Conservation (phyloP, 2,888 invertebrate species). For the Campopleginae sp. region DNA sequence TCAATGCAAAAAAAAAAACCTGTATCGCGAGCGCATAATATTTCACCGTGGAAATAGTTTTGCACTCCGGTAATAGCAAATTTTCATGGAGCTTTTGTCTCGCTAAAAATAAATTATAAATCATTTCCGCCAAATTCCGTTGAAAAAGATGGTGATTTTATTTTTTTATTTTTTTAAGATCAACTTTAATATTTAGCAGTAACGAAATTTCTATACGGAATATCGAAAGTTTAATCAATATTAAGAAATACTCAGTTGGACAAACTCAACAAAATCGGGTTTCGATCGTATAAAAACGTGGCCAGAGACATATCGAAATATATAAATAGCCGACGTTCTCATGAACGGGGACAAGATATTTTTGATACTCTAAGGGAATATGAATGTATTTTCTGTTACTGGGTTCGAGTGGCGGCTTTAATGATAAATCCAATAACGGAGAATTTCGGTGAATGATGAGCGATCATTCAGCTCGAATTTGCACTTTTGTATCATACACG, state of each 20-base stretch:
- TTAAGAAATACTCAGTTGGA: no score
- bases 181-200: no score
- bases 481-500: not conserved
- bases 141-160: no score
- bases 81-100: not conserved
- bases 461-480: not conserved
- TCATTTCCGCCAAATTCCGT: no score
- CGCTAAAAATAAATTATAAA: not conserved
- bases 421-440: not conserved
- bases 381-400: not conserved
- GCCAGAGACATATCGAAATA: not conserved
- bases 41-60: not conserved
- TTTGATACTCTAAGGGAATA: not conserved
- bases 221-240: no score
- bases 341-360: not conserved
- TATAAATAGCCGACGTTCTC: not conserved
- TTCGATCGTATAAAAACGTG: no score
- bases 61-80: not conserved
- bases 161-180: no score
- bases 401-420: not conserved
- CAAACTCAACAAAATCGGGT: no score
- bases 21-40: not conserved
- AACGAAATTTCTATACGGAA: no score
- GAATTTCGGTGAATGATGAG: not conserved
- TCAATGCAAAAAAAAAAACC: not conserved